These are phyloP conservation scores for Conchocele bisecta DNA, from an alignment of 2,888 invertebrate genomes.

Conservation along the genomic window DNA sequence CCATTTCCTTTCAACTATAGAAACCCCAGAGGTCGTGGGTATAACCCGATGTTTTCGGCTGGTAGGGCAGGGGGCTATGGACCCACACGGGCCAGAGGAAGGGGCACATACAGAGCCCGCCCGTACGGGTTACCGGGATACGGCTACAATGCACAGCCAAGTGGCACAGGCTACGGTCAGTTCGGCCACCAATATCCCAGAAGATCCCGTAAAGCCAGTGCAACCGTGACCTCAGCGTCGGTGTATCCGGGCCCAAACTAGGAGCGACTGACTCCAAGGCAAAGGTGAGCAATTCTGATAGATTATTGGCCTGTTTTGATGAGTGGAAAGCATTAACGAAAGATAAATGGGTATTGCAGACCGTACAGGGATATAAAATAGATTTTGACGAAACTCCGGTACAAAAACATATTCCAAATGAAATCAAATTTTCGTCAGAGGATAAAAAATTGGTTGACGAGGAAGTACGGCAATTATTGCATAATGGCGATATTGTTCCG, in stretches of 20 bases:
- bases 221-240: neutral
- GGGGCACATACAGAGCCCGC: neutral
- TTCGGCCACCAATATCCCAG: no score
- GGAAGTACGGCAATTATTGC: neutral
- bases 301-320: no score
- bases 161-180: no score
- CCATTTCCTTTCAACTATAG: neutral
- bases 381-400: slow-evolving; percentile 14
- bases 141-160: neutral
- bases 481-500: slow-evolving; percentile 4
- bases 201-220: neutral
- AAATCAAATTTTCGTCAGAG: slow-evolving; percentile 5
- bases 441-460: neutral
- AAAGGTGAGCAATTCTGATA: no score
- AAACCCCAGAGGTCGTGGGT: no score
- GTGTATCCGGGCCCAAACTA: neutral
- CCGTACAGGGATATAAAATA: slow-evolving; percentile 15
- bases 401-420: neutral
- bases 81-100: slow-evolving; percentile 1
- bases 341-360: slow-evolving; percentile 21
- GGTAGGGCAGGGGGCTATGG: neutral
- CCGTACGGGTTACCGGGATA: no score
- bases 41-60: no score
- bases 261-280: no score
- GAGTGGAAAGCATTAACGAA: slow-evolving; percentile 9